Evolutionary conservation across 2,888 invertebrate genomes (phyloP).

Genomic region (Rotaria macrura): DNA sequence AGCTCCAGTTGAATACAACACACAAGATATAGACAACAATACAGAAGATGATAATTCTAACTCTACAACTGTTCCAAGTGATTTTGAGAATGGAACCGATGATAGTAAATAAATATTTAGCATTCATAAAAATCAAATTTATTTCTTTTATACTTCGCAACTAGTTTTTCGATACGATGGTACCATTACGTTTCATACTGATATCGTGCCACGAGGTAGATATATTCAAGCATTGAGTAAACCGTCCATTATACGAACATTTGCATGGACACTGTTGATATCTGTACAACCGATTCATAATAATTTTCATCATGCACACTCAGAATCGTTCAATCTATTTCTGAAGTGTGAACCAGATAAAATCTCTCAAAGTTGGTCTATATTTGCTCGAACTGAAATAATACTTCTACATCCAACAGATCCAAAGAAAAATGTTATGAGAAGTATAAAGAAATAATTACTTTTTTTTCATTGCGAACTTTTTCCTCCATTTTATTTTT

Average conservation of each 20-base stretch:
- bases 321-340: constrained; percentile 52
- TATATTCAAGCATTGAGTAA: background rate
- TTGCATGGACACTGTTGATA: background rate
- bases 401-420: constrained; percentile 57
- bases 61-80: background rate
- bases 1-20: background rate
- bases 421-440: constrained; percentile 55
- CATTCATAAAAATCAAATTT: background rate
- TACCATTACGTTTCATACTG: background rate
- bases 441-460: too few relatives aligned
- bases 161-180: constrained; percentile 6
- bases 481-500: too few relatives aligned
- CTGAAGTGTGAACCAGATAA: constrained; percentile 94
- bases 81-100: background rate
- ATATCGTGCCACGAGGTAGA: background rate
- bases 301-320: background rate
- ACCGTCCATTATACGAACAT: background rate
- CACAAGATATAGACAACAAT: background rate
- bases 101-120: too few relatives aligned
- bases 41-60: background rate
- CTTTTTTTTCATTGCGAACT: too few relatives aligned
- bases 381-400: constrained; percentile 86
- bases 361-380: constrained; percentile 90
- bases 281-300: background rate
- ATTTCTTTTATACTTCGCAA: background rate